Conservation (phyloP, 2,797 vertebrate species). For the Melanotaenia maccullochi region DNA sequence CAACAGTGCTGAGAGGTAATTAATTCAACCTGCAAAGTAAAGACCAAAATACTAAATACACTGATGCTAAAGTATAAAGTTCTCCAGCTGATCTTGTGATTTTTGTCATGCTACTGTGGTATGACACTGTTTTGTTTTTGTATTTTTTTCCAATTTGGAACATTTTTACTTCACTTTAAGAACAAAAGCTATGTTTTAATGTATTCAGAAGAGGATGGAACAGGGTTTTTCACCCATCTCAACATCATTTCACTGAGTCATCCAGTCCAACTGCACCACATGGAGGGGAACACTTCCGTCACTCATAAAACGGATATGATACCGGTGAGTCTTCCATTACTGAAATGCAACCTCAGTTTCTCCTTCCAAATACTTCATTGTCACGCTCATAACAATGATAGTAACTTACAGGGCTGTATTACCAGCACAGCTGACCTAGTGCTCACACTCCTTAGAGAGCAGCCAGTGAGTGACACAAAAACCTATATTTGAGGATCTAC, state of each 20-base stretch:
- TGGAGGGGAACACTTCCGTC: constrained; percentile 31
- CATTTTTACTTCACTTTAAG: neutral
- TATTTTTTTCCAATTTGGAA: neutral
- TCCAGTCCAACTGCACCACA: constrained; percentile 21
- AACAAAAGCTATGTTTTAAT: neutral
- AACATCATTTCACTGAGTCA: constrained; percentile 42
- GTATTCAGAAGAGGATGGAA: neutral
- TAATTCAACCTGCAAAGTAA: neutral
- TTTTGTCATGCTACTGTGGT: neutral
- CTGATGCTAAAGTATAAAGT: neutral
- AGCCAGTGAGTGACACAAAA: constrained; percentile 62
- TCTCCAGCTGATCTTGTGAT: constrained; percentile 8
- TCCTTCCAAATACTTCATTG: constrained; percentile 29
- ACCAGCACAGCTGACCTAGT: constrained; percentile 44
- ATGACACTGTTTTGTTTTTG: neutral
- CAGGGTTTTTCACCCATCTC: constrained; percentile 13
- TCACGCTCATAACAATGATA: constrained; percentile 13
- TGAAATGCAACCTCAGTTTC: constrained; percentile 17
- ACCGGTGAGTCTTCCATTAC: constrained; percentile 18
- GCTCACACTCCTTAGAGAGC: constrained; percentile 35
- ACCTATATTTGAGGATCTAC: constrained; percentile 56
- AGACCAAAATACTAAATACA: neutral
- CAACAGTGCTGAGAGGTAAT: constrained; percentile 8
- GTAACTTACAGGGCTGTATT: constrained; percentile 11
- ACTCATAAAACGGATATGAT: constrained; percentile 34